Conservation (phyloP, 1,140 invertebrate species). For the Megathymus violae region DNA sequence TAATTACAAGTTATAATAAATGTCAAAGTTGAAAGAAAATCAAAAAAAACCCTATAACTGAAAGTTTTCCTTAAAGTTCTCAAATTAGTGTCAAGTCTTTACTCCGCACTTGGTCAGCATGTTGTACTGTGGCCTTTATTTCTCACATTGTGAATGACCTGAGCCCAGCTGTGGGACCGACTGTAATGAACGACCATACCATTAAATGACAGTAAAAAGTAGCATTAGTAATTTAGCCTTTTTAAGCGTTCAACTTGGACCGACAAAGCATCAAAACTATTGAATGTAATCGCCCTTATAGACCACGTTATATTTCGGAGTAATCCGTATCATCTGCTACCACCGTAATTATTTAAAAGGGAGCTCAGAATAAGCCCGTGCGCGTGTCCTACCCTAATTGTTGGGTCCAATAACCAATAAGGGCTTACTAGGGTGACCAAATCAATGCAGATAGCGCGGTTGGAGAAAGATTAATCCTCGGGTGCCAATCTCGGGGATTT, state of each 20-base stretch:
- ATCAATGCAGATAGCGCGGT: constrained; percentile 26
- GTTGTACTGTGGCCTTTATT: too few species aligned
- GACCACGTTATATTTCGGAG: constrained; percentile 45
- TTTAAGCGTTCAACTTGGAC: constrained; percentile 6
- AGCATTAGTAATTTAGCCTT: constrained; percentile 17
- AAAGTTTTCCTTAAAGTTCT: too few species aligned
- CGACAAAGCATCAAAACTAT: constrained; percentile 19
- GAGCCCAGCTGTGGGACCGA: too few species aligned
- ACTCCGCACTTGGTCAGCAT: too few species aligned
- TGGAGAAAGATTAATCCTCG: constrained; percentile 27
- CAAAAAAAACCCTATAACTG: too few species aligned
- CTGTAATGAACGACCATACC: too few species aligned
- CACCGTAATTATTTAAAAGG: constrained; percentile 80
- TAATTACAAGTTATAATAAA: too few species aligned
- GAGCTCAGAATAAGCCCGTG: constrained; percentile 62
- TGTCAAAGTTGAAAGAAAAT: too few species aligned
- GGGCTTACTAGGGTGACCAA: constrained; percentile 49
- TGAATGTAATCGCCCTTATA: constrained; percentile 29
- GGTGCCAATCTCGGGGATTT: constrained; percentile 29
- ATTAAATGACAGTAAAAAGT: constrained; percentile 30
- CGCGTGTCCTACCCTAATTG: constrained; percentile 76
- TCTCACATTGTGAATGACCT: too few species aligned
- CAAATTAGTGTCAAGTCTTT: too few species aligned
- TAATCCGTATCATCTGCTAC: constrained; percentile 81
- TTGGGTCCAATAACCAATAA: constrained; percentile 75